Evolutionary conservation across 2,797 vertebrate genomes (phyloP), one percentile per base, ranked within the genome.

Genomic region (Buceros bicornis): DNA sequence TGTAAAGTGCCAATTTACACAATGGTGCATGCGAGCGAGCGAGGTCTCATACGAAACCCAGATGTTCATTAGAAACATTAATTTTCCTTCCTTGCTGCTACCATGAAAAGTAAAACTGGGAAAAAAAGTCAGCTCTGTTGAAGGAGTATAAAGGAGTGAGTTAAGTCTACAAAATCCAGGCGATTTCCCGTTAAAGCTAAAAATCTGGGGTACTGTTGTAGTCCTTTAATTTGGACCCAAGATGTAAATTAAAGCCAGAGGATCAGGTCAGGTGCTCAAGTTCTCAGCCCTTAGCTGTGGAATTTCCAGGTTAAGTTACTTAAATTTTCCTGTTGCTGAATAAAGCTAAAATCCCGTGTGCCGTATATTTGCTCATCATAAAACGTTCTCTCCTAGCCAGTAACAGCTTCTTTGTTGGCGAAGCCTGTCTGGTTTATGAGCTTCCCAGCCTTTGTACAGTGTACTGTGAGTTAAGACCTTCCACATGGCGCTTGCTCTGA

Each of bases 351-450:
- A 78, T 82, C 69, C 86, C 87, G 83, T 57, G 71, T 94, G 88
- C 96, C 90, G 64, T 92, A 73, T 95, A 95, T 95, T 94, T 97
- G 94, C 86, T 96, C 90, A 89, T 94, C 96, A 95, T 96, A 95
- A 96, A 97, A 92, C 37, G 81, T 85, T 90, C 97, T 92, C 94
- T 85, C 81, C 64, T 25, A 77, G 96, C 90, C 96, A 95, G 96
- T 35, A 95, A 95, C 83, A 92, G 96, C 95, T 97, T 45, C 97
- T 95, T 97, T 97, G 96, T 82, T 97, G 96, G 96, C 93, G 0
- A 67, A 57, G 90, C 93, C 94, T 51, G 88, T 77, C 88, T 96
- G 74, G 67, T 82, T 95, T 87, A 64, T 89, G 94, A 90, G 94
- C 94, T 92, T 95, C 91, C 80, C 96, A 92, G 95, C 90, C 94